A percentile compares a stretch with the other conserved stretches of the same genome.
Evolutionary conservation across 2,797 vertebrate species (phyloP).

Genomic region (Microctenopoma steveboyesi): DNA sequence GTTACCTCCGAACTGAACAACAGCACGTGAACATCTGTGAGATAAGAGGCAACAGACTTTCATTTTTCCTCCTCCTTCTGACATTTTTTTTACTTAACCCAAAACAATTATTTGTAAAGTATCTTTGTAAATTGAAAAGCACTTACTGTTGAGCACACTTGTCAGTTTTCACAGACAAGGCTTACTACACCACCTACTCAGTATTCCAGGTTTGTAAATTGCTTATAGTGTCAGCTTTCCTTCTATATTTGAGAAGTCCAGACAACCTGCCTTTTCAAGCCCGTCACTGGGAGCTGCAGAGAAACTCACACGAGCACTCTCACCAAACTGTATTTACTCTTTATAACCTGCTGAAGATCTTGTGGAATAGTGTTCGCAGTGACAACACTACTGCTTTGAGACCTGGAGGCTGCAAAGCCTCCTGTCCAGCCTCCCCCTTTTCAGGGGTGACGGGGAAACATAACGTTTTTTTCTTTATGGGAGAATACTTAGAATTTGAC

Average conservation of each 20-base stretch:
- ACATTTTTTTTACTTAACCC: conserved; percentile 70
- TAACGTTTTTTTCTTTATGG: conserved; percentile 66
- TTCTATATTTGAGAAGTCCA: conserved; percentile 57
- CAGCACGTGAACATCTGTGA: conserved; percentile 27
- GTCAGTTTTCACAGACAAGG: conserved; percentile 54
- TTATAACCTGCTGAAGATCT: conserved; percentile 70
- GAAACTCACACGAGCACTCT: conserved; percentile 40
- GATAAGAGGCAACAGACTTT: conserved; percentile 53
- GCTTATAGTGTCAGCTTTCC: conserved; percentile 65
- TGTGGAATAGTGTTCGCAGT: conserved; percentile 45
- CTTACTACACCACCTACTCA: conserved; percentile 53
- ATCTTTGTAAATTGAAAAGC: conserved; percentile 79
- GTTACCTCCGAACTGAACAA: conserved; percentile 37
- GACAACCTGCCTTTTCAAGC: conserved; percentile 65
- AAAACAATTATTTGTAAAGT: conserved; percentile 72
- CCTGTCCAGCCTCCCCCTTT: conserved; percentile 25
- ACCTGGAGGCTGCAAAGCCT: conserved; percentile 34
- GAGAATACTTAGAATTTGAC: conserved; percentile 76
- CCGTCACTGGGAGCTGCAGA: conserved; percentile 65
- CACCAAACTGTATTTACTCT: conserved; percentile 67
- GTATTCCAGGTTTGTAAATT: conserved; percentile 69
- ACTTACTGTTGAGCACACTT: conserved; percentile 73
- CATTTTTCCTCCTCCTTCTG: conserved; percentile 49
- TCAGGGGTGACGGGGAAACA: conserved; percentile 12
- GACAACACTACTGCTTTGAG: conserved; percentile 68